Base-by-base conservation (phyloP, 2,113 vertebrate species). In the Neotoma lepida region DNA sequence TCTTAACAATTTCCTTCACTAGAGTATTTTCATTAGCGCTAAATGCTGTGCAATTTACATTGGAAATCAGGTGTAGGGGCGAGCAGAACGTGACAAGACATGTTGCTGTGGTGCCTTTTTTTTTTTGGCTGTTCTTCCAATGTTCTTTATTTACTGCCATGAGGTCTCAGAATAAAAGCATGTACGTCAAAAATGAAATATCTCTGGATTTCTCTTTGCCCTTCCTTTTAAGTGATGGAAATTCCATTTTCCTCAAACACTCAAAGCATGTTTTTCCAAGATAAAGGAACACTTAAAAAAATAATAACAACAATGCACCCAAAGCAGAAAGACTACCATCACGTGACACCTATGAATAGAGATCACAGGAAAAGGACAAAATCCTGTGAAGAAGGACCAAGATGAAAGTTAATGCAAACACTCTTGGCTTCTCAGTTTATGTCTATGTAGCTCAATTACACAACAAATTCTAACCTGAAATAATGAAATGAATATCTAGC, bases 1-100 rank as follows among this genome's bases (percentile, higher is more conserved):
- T 98, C 98, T 98, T 98, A 98, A 98, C 98, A 98, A 98, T 99
- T 98, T 98, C 98, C 98, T 98, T 98, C 98, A 98, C 98, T 98
- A 96, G 98, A 98, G 98, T 98, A 98, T 99, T 98, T 98, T 98
- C 98, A 99, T 98, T 98, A 98, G 98, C 96, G 97, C 97, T 99
- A 98, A 99, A 99, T 98, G 98, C 98, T 91, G 92, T 98, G 98
- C 98, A 99, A 98, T 99, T 99, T 98, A 98, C 98, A 98, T 98
- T 98, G 97, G 98, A 98, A 99, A 99, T 99, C 98, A 98, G 98
- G 97, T 98, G 97, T 98, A 98, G 97, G 95, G 98, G 97, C 98
- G 98, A 98, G 98, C 98, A 98, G 98, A 98, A 98, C 95, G 97
- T 98, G 98, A 98, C 98, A 98, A 98, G 98, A 98, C 98, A 98